Base-by-base conservation (phyloP, 2,797 vertebrate genomes). In the Vultur gryphus region DNA sequence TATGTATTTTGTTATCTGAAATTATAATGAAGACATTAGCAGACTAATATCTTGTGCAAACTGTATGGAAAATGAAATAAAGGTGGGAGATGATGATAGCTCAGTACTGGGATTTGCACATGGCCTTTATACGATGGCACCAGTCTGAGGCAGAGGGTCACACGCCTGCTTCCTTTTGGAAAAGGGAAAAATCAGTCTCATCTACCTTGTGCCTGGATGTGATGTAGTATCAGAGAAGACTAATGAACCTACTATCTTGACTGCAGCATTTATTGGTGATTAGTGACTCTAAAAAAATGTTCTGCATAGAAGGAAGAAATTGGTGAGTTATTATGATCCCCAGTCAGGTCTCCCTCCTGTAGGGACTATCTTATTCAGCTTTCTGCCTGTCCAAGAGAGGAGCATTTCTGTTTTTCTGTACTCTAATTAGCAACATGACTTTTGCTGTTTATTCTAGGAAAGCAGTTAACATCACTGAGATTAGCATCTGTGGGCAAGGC, bases 1-100 rank as follows among this genome's bases (percentile, higher is more conserved):
- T 7, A 7, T 46, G 44, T 55, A 9, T 90, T 96, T 94, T 92
- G 82, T 89, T 94, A 52, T 65, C 77, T 88, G 84, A 67, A 93
- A 39, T 83, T 24, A 44, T 70, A 83, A 94, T 59, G 90, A 71
- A 85, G 90, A 44, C 61, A 66, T 71, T 35, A 89, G 77, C 58
- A 75, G 84, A 39, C 73, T 79, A 41, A 12, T 65, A 4, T 33
- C 55, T 65, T 14, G 52, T 0, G 3, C 78, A 92, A 16, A 87
- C 21, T 11, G 44, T 26, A n/a, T 28, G 59, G 79, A 54, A 54
- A 64, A 13, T 41, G 49, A 24, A 46, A 31, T 55, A 61, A 89
- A 55, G 61, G 6, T 54, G 62, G 70, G 54, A 89, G 86, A 12
- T 44, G 76, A 23, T 46, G 73, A 35, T 41, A 70, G 66, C 80